Base-by-base conservation (phyloP, 37 sponge, comb jelly and placozoan species). In the Cladorhizidae sp. region DNA sequence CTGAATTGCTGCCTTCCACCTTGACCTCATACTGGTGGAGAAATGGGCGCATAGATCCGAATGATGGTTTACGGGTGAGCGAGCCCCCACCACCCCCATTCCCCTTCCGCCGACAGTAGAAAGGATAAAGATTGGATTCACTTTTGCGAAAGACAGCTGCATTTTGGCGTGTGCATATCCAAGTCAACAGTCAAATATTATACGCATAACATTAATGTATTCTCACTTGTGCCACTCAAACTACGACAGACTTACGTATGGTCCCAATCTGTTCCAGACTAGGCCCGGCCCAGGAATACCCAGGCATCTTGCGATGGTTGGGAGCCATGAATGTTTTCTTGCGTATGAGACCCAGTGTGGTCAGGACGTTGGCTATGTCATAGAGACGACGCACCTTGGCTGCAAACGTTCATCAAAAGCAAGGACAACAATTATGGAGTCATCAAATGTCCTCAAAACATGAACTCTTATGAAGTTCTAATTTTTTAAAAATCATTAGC, bases 331-430 rank as follows among this genome's bases (percentile, higher is more conserved):
- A 92, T 1, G 77, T 76, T 76, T 93, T 93, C 80, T 95, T 89
- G 8, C 58, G 77, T 42, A 95, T 95, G 17, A 95, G 75, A 1
- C 78, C 86, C 73, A 95, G 79, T 39, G 93, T 95, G 39, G 90
- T 79, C 29, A 95, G 83, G 22, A 95, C 86, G 70, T 95, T 95
- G 67, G 96, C 93, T 56, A 95, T 93, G 82, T 95, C 96, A 70
- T 95, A 95, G 64, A 95, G 82, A 43, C 96, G 58, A n/a, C 96
- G 81, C 26, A 95, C 96, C 73, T 95, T 95, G n/a, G 90, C 94
- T 90, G 77, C 28, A 54, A 11, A n/a, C n/a, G n/a, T n/a, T n/a
- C n/a, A n/a, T n/a, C n/a, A n/a, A n/a, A 57, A 55, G 38, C 36
- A 49, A 73, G 36, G 22, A 20, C 55, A 22, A 61, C 6, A 61